A percentile compares a stretch with the other conserved stretches of the same genome.
These are phyloP conservation scores for Tribolium castaneum DNA, from an alignment of 1,140 invertebrate species.

Conservation along the genomic window DNA sequence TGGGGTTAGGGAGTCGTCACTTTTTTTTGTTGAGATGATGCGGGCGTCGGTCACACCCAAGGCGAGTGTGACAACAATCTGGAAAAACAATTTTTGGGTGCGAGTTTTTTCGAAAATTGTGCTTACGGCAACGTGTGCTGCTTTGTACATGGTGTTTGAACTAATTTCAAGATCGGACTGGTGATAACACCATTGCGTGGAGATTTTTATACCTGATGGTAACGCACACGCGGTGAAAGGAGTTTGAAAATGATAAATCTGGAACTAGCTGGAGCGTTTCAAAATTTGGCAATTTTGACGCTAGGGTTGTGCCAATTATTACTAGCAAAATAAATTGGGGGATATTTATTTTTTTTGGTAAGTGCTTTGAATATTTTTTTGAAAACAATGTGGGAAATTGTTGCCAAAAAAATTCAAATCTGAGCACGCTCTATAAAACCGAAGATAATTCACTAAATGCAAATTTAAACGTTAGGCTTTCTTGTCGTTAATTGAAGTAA, in stretches of 20 bases:
- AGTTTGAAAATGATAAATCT: neutral
- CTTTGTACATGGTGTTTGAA: neutral
- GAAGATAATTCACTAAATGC: neutral
- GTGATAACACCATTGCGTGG: neutral
- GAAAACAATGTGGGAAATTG: neutral
- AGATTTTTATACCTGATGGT: neutral
- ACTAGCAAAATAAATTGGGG: neutral
- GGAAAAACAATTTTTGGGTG: neutral
- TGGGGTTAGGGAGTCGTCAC: neutral
- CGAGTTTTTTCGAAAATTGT: neutral
- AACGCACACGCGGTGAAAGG: constrained; percentile 11
- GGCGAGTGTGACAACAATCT: neutral
- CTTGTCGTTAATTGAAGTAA: constrained; percentile 1
- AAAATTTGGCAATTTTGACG: neutral
- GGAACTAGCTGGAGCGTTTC: neutral
- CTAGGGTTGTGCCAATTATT: neutral
- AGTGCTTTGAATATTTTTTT: neutral
- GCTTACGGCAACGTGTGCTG: neutral
- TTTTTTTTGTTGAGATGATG: neutral
- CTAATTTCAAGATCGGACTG: neutral
- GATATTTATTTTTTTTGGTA: too few species aligned
- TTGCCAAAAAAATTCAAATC: neutral
- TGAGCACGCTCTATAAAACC: neutral
- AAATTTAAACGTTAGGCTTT: constrained; percentile 12
- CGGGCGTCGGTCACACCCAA: neutral